phyloP scores from a whole-genome alignment of 2,113 vertebrate species.

The Xenus cinereus region DNA sequence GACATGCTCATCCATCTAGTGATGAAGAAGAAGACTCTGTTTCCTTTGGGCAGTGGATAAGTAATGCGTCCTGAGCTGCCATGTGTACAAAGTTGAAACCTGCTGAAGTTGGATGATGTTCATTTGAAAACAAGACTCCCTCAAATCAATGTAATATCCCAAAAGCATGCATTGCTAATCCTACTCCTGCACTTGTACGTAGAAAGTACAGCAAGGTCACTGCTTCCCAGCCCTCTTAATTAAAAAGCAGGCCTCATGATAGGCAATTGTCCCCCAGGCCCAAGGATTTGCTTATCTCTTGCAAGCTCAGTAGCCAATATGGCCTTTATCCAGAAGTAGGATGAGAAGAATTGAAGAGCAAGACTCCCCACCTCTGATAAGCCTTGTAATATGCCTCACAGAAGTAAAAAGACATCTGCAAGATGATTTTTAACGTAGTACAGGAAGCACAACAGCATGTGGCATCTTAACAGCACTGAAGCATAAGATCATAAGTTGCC shows the following conservation, averaged over 20 bases:
- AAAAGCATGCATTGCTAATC: neutral
- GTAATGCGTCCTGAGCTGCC: neutral
- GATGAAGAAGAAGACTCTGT: neutral
- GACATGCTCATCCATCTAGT: neutral
- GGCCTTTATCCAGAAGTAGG: neutral
- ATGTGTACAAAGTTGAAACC: neutral
- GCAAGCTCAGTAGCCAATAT: conserved; percentile 18
- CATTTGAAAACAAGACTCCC: neutral
- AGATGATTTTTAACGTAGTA: neutral
- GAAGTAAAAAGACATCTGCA: neutral
- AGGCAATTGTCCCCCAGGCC: neutral
- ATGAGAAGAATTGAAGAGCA: neutral
- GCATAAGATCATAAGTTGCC: neutral
- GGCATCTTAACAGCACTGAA: neutral
- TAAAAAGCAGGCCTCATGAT: conserved; percentile 9
- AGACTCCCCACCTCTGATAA: neutral
- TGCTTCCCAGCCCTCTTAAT: conserved; percentile 18
- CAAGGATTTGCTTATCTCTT: conserved; percentile 41
- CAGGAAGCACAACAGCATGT: neutral
- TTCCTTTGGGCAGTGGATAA: neutral
- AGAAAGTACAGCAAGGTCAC: neutral
- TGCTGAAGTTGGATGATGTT: neutral
- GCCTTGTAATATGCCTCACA: neutral
- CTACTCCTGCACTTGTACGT: neutral
- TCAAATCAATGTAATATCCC: neutral